These are phyloP conservation scores for Sarcophaga peregrina DNA, from an alignment of 1,140 invertebrate genomes.

Conservation along the genomic window DNA sequence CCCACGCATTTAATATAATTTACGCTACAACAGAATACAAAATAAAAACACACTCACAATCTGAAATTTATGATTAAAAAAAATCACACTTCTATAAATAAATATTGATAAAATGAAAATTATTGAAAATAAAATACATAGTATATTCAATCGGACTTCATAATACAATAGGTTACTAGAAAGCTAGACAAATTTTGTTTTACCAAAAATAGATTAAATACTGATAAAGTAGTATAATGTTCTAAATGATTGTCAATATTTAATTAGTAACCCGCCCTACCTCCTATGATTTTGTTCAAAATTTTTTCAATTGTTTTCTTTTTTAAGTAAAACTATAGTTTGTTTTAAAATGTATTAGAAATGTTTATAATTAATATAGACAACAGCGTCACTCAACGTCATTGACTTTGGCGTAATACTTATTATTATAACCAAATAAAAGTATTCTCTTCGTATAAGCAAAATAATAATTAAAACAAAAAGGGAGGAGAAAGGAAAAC, in stretches of 20 bases:
- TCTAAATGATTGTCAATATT: not conserved
- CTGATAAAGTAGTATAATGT: not conserved
- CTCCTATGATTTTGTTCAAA: not conserved
- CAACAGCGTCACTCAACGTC: slow-evolving; percentile 7
- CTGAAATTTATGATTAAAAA: slow-evolving; percentile 28
- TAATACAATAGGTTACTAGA: no score
- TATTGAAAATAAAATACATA: no score
- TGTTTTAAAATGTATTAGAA: not conserved
- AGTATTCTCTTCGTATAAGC: not conserved
- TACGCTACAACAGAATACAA: slow-evolving; percentile 17
- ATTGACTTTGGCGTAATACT: slow-evolving; percentile 25
- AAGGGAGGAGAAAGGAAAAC: not conserved
- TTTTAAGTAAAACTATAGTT: not conserved
- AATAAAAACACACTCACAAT: slow-evolving; percentile 17
- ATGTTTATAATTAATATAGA: not conserved
- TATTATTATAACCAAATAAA: not conserved
- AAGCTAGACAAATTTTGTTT: not conserved
- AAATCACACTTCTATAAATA: slow-evolving; percentile 36
- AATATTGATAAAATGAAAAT: not conserved
- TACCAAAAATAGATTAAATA: not conserved
- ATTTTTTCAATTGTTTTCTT: no score
- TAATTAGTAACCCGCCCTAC: not conserved
- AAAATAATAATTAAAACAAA: not conserved
- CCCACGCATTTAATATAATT: slow-evolving; percentile 32
- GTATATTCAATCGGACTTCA: no score